Percentiles rank a stretch among this genome's conserved stretches.
phyloP scores from a whole-genome alignment of 2,888 invertebrate genomes.

The Acanthacorydalis orientalis region DNA sequence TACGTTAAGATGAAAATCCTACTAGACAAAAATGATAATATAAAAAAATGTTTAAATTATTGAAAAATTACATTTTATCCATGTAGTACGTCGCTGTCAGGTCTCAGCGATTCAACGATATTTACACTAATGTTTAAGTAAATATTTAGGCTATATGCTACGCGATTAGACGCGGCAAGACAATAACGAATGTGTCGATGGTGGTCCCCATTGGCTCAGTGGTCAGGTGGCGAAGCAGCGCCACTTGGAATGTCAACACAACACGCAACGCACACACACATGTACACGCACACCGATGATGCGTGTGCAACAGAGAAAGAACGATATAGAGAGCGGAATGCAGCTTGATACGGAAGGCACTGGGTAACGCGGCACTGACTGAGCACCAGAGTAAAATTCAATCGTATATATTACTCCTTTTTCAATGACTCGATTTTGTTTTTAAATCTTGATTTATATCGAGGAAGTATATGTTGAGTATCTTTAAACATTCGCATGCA shows the following conservation, averaged over 20 bases:
- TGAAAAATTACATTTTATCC: too few relatives aligned
- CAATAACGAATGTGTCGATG: neutral
- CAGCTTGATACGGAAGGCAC: conserved; percentile 8
- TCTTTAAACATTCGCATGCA: too few relatives aligned
- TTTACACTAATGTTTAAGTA: too few relatives aligned
- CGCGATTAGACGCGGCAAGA: neutral
- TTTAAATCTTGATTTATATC: neutral
- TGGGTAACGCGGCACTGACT: conserved; percentile 2
- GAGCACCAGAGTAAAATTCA: neutral
- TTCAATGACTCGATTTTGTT: neutral
- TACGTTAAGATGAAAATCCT: neutral
- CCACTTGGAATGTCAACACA: conserved; percentile 4
- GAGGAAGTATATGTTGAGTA: too few relatives aligned
- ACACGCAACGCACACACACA: neutral
- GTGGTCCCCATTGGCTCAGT: neutral
- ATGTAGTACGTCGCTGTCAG: too few relatives aligned
- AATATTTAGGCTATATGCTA: neutral
- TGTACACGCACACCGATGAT: neutral
- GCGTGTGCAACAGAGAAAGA: neutral
- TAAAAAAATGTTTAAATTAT: too few relatives aligned
- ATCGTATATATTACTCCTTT: neutral
- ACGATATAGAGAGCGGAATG: conserved; percentile 6
- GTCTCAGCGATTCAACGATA: neutral
- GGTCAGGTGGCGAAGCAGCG: neutral
- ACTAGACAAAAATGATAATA: too few relatives aligned